Evolutionary conservation across 2,113 vertebrate species (phyloP).

Genomic region (Oostethus manadensis): DNA sequence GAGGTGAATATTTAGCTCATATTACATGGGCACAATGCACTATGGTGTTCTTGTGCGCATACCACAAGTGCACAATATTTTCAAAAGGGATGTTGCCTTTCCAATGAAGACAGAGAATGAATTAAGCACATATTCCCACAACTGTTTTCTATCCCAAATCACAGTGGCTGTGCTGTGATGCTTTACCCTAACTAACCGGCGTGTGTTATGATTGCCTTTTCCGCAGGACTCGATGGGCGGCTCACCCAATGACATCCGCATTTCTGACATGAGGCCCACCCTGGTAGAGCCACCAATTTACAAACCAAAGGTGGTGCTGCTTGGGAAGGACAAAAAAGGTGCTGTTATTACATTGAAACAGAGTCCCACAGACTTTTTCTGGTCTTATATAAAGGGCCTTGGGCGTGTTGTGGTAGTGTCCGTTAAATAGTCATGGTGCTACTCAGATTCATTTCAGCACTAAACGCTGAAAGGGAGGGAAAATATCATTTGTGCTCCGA

Average conservation of each 20-base stretch:
- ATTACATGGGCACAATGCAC: not conserved
- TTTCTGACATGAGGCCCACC: constrained; percentile 95
- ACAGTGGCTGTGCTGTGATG: not conserved
- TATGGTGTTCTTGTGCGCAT: not conserved
- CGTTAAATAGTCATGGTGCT: constrained; percentile 48
- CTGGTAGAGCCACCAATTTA: constrained; percentile 94
- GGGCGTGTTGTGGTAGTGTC: constrained; percentile 33
- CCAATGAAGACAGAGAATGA: too few relatives aligned
- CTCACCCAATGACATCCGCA: constrained; percentile 93
- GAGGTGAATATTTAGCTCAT: not conserved
- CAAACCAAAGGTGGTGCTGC: constrained; percentile 95
- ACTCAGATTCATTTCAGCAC: constrained; percentile 34
- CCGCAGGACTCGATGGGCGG: constrained; percentile 91
- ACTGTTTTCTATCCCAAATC: not conserved
- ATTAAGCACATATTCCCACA: not conserved
- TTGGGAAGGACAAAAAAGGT: constrained; percentile 99
- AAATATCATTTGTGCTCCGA: constrained; percentile 1
- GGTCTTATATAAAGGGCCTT: constrained; percentile 22
- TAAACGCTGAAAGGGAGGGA: constrained; percentile 13
- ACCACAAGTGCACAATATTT: not conserved
- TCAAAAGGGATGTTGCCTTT: too few relatives aligned
- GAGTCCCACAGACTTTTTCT: constrained; percentile 12
- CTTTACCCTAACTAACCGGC: not conserved
- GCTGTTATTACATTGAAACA: not conserved
- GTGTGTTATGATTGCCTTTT: constrained; percentile 6